Base-by-base conservation (phyloP, 2,888 invertebrate genomes). In the Kryphioiulus occultus region DNA sequence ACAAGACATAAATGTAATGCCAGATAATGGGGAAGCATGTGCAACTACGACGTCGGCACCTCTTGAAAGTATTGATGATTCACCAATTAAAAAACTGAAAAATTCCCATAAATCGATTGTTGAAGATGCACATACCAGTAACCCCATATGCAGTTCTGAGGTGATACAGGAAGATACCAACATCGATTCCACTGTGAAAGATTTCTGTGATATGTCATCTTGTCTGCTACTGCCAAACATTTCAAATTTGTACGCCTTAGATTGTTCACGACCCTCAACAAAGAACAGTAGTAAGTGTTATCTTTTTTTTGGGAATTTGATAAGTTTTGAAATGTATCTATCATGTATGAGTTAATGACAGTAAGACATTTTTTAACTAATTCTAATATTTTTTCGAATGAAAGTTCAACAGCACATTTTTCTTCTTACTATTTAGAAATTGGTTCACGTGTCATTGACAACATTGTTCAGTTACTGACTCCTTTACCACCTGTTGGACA, bases 391-490 rank as follows among this genome's bases (percentile, higher is more conserved):
- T n/a, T n/a, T n/a, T n/a, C n/a, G n/a, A n/a, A n/a, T n/a, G n/a
- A n/a, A n/a, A n/a, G n/a, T n/a, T n/a, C n/a, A n/a, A n/a, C n/a
- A n/a, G n/a, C n/a, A n/a, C n/a, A n/a, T n/a, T n/a, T n/a, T n/a
- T n/a, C n/a, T n/a, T n/a, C n/a, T 10, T 35, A 19, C 35, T 35
- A 7, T 42, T n/a, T 42, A 84, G 42, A 84, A 84, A 84, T 19
- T 32, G 68, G 26, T 7, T 26, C 68, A 7, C 68, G 68, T 10
- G 12, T 68, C 68, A 84, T 84, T n/a, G 84, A 84, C 42, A 35
- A 35, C 42, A 84, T 84, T 84, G 22, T 35, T 35, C 84, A 84
- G 39, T 84, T 84, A 22, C 19, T 84, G 84, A n/a, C 35, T n/a
- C 42, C 84, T 7, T 35, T 84, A 22, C 84, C 84, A n/a, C 22